Evolutionary conservation across 2,888 invertebrate genomes (phyloP), one percentile per base, ranked within the genome.

Genomic region (Cataglyphis cursor): DNA sequence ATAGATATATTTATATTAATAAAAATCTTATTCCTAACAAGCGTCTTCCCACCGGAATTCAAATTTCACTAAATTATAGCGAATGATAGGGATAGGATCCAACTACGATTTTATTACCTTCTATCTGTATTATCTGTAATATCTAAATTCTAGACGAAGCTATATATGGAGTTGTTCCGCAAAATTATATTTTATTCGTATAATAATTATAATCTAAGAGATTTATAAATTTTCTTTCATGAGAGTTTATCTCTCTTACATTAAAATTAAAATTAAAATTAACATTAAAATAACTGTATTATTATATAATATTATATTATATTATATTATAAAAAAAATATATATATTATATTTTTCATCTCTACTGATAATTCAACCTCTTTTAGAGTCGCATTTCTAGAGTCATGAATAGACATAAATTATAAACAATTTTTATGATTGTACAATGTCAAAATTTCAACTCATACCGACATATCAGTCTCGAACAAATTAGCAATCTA

Each of bases 81-180:
- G 35, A 65, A 75, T 12, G 35, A 15, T 64, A 18, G 3, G 24
- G 15, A 9, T 12, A 10, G 38, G 31, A 78, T 70, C 15, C 41
- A 10, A 8, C 21, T 57, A 78, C 21, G 54, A 54, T 78, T 41
- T 70, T 21, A 54, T 78, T 68, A 70, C 18, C 57, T 78, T 28
- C 9, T 10, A 54, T 51, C 48, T n/a, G 41, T 31, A 15, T n/a
- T n/a, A n/a, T n/a, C n/a, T n/a, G n/a, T n/a, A n/a, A n/a, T 66
- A 51, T 76, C 24, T 54, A 51, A 68, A 57, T 31, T 48, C n/a
- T 5, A 48, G 48, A 12, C n/a, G 8, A 18, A 44, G 15, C 21
- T 74, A 9, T 61, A 44, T 74, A 64, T 35, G 24, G 35, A 62
- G 24, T 18, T 65, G 21, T 21, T 35, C 18, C 65, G 1, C 2